These are phyloP conservation scores for Xenopus laevis DNA, from an alignment of 2,113 vertebrate genomes.

Conservation along the genomic window DNA sequence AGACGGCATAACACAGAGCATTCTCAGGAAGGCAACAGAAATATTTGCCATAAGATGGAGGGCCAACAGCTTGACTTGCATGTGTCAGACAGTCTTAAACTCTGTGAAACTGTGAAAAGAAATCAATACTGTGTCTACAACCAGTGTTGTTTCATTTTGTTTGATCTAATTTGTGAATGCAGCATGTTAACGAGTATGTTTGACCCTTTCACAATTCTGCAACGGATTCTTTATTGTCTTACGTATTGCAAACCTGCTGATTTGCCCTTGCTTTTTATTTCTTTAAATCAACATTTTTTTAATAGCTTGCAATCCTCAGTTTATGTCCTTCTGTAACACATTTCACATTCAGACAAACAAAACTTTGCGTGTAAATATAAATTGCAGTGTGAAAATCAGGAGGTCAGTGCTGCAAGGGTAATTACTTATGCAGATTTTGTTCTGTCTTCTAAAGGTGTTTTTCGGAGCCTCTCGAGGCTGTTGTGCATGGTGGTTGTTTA, in stretches of 20 bases:
- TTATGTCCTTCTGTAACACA: constrained; percentile 9
- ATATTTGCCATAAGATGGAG: too few relatives aligned
- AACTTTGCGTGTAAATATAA: constrained; percentile 22
- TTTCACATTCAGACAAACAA: constrained; percentile 19
- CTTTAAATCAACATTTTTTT: constrained; percentile 3
- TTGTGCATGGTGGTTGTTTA: constrained; percentile 59
- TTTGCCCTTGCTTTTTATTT: not conserved
- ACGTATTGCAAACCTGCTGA: not conserved
- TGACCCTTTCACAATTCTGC: too few relatives aligned
- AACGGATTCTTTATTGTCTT: too few relatives aligned
- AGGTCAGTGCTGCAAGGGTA: constrained; percentile 54
- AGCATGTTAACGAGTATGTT: too few relatives aligned
- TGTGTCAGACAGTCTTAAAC: too few relatives aligned
- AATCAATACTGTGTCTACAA: too few relatives aligned
- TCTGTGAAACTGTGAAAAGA: too few relatives aligned
- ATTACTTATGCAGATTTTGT: constrained; percentile 24
- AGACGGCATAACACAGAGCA: too few relatives aligned
- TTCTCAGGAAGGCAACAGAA: too few relatives aligned
- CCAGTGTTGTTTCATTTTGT: too few relatives aligned
- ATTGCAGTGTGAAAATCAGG: constrained; percentile 42
- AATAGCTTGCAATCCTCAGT: not conserved
- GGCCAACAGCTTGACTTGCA: too few relatives aligned
- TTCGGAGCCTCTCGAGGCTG: constrained; percentile 45
- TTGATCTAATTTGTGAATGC: too few relatives aligned
- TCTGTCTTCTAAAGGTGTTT: constrained; percentile 49